These are phyloP conservation scores for Cyprinodon variegatus DNA, from an alignment of 2,113 vertebrate genomes.

Conservation along the genomic window DNA sequence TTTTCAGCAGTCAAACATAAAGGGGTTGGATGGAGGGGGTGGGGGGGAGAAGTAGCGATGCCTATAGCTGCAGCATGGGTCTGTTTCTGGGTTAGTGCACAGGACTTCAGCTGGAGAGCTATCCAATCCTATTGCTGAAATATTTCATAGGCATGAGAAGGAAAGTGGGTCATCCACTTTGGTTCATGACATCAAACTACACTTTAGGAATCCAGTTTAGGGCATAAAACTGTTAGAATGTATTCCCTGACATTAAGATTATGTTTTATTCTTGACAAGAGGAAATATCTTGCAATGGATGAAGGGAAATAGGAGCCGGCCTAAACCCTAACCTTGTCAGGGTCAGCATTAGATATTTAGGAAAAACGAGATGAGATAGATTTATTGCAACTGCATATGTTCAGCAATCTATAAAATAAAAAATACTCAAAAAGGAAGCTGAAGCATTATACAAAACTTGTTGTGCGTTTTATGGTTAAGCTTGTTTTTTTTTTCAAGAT, in stretches of 20 bases:
- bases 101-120: constrained; percentile 75
- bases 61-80: constrained; percentile 70
- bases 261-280: constrained; percentile 4
- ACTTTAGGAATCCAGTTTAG: constrained; percentile 75
- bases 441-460: constrained; percentile 18
- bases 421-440: constrained; percentile 17
- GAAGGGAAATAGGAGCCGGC: constrained; percentile 4
- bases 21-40: constrained; percentile 24
- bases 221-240: constrained; percentile 65
- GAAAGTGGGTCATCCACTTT: constrained; percentile 80
- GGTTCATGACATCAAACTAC: constrained; percentile 71
- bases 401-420: constrained; percentile 53
- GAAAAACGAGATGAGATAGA: constrained; percentile 41
- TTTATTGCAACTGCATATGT: constrained; percentile 38
- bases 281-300: not conserved
- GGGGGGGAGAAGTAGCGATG: constrained; percentile 55
- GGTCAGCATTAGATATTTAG: constrained; percentile 21
- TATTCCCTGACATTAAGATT: constrained; percentile 58
- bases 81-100: constrained; percentile 79
- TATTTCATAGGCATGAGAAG: constrained; percentile 71
- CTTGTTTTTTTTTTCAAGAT: not conserved
- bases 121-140: constrained; percentile 79
- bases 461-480: not conserved
- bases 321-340: constrained; percentile 30
- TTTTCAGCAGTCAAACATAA: constrained; percentile 73